Percentiles rank a stretch among this genome's conserved stretches.
These are phyloP conservation scores for Probosciger aterrimus DNA, from an alignment of 2,113 vertebrate genomes.

Conservation along the genomic window DNA sequence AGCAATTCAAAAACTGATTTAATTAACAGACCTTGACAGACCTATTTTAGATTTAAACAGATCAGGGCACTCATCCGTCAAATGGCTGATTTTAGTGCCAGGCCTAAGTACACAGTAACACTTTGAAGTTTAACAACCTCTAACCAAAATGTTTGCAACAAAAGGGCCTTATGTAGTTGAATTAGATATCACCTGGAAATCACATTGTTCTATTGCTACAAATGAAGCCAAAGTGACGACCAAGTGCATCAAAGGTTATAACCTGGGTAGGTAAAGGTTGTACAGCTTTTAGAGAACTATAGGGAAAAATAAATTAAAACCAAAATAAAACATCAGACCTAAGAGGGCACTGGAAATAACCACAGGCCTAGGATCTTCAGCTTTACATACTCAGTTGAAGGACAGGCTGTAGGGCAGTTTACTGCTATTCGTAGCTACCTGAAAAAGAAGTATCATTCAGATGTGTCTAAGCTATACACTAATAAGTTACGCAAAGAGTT, in stretches of 20 bases:
- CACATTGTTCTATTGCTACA: conserved; percentile 42
- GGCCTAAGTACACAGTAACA: background rate
- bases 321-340: background rate
- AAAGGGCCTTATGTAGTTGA: conserved; percentile 40
- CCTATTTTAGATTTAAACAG: conserved; percentile 29
- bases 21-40: conserved; percentile 29
- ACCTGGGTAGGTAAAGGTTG: background rate
- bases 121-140: background rate
- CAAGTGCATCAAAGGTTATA: conserved; percentile 1
- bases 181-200: conserved; percentile 3
- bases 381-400: conserved; percentile 12
- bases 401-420: conserved; percentile 16
- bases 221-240: conserved; percentile 36
- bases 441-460: background rate
- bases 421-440: conserved; percentile 23
- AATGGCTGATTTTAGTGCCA: background rate
- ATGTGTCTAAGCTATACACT: conserved; percentile 12
- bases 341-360: conserved; percentile 3
- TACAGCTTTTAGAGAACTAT: background rate
- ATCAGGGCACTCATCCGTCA: background rate
- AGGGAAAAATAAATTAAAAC: background rate
- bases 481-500: conserved; percentile 18
- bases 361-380: background rate
- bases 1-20: conserved; percentile 45
- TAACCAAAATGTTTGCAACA: conserved; percentile 9